phyloP scores from a whole-genome alignment of 2,797 vertebrate genomes.

The Chaetodon trifasciatus region DNA sequence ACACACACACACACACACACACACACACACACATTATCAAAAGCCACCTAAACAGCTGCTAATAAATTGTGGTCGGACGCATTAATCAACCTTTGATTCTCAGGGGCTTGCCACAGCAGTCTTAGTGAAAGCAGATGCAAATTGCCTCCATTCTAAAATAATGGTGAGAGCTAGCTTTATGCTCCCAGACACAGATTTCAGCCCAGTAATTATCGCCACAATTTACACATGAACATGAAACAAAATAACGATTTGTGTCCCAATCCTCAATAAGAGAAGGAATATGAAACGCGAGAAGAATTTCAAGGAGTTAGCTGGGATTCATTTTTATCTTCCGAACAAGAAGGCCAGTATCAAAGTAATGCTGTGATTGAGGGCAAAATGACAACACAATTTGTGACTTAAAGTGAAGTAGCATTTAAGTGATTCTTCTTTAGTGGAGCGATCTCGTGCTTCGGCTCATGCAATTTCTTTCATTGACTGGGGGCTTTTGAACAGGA shows the following conservation, averaged over 20 bases:
- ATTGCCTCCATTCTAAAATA: conserved; percentile 78
- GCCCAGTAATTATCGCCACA: conserved; percentile 73
- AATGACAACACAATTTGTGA: conserved; percentile 55
- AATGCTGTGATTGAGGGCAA: conserved; percentile 57
- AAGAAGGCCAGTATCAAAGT: conserved; percentile 43
- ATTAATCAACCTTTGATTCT: conserved; percentile 84
- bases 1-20: neutral
- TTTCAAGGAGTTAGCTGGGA: conserved; percentile 26
- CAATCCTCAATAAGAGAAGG: conserved; percentile 26
- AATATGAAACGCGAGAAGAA: conserved; percentile 42
- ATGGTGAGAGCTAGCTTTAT: conserved; percentile 66
- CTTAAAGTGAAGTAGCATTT: conserved; percentile 56
- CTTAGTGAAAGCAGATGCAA: conserved; percentile 76
- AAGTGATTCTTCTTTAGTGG: conserved; percentile 43
- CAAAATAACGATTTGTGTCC: conserved; percentile 46
- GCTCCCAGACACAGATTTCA: conserved; percentile 67
- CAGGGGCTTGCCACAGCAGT: conserved; percentile 63
- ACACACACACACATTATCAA: conserved; percentile 20
- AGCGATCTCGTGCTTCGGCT: conserved; percentile 49
- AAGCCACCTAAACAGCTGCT: conserved; percentile 77
- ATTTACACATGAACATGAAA: conserved; percentile 62
- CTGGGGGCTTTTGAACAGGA: conserved; percentile 53
- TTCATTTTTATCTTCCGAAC: conserved; percentile 42
- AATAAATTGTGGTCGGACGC: conserved; percentile 73
- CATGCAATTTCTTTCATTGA: conserved; percentile 61